Conservation (phyloP, 2,113 vertebrate genomes). For the Sarotherodon lohbergeri region DNA sequence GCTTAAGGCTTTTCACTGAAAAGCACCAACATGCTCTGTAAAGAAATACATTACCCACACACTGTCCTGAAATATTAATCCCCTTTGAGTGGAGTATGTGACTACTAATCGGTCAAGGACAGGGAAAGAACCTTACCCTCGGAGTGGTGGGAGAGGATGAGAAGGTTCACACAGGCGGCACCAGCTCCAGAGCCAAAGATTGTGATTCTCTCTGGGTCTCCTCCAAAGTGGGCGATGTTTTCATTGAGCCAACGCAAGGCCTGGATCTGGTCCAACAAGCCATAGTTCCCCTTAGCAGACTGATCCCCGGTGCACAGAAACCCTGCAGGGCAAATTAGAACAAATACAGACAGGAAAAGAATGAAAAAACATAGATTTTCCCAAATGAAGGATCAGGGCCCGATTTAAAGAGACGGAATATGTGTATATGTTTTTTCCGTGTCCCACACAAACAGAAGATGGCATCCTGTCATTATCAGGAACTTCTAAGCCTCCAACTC, state of each 20-base stretch:
- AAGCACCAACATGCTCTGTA: neutral
- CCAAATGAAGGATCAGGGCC: neutral
- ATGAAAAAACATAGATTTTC: neutral
- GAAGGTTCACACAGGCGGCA: constrained; percentile 96
- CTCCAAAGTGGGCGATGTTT: constrained; percentile 97
- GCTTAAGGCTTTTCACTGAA: neutral
- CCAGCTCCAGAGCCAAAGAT: constrained; percentile 99
- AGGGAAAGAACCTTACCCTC: constrained; percentile 81
- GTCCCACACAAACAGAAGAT: constrained; percentile 25
- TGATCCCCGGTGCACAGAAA: constrained; percentile 98
- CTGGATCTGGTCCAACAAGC: constrained; percentile 97
- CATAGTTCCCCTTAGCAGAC: constrained; percentile 97
- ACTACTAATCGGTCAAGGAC: neutral
- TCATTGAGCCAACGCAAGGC: constrained; percentile 98
- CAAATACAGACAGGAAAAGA: constrained; percentile 14
- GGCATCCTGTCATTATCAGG: constrained; percentile 30
- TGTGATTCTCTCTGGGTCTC: constrained; percentile 96
- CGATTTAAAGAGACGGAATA: neutral
- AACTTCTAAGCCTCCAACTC: constrained; percentile 33
- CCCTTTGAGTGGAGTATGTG: neutral
- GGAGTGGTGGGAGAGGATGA: constrained; percentile 99
- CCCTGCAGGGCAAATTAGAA: constrained; percentile 73
- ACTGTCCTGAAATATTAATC: constrained; percentile 8
- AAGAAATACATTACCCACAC: neutral
- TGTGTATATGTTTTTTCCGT: neutral